Evolutionary conservation across 2,888 invertebrate genomes (phyloP), one percentile per base, ranked within the genome.

Genomic region (Meliscaeva auricollis): DNA sequence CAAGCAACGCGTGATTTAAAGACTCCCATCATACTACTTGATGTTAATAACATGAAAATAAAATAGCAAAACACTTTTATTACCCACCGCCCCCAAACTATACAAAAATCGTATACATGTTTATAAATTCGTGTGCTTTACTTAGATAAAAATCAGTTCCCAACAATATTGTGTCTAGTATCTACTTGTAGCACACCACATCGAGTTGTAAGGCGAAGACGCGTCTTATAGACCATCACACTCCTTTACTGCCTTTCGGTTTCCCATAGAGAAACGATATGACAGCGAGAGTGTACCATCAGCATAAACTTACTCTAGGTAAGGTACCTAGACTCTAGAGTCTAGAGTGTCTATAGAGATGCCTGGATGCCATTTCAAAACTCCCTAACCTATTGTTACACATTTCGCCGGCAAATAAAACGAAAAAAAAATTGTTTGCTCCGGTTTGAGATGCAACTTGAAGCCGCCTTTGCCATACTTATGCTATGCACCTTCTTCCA

Each of bases 321-420:
- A 13, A 13, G 26, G 26, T 50, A 4, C n/a, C n/a, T n/a, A n/a
- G n/a, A n/a, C n/a, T n/a, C n/a, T n/a, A n/a, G n/a, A n/a, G n/a
- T n/a, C n/a, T n/a, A n/a, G n/a, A 26, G 26, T 26, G 26, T 26
- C 26, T 26, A 3, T 2, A 26, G 26, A 26, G 26, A 26, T 26
- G 26, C 26, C 26, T 26, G 26, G 26, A 44, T 85, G 81, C 76
- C 85, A 85, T 85, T 85, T 85, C 76, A 62, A 85, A 85, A 76
- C n/a, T 69, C 73, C 26, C 73, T 58, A 69, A 73, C 64, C 85
- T 69, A 85, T 85, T 85, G 85, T 85, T 85, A 85, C 81, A 85
- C 68, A 73, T 85, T 81, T 70, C 22, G 52, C 66, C 52, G 32
- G 54, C 52, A 70, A 26, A 35, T 52, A 56, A 11, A 20, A 22